Evolutionary conservation across 1,140 invertebrate species (phyloP).

Genomic region (Nilaparvata lugens): DNA sequence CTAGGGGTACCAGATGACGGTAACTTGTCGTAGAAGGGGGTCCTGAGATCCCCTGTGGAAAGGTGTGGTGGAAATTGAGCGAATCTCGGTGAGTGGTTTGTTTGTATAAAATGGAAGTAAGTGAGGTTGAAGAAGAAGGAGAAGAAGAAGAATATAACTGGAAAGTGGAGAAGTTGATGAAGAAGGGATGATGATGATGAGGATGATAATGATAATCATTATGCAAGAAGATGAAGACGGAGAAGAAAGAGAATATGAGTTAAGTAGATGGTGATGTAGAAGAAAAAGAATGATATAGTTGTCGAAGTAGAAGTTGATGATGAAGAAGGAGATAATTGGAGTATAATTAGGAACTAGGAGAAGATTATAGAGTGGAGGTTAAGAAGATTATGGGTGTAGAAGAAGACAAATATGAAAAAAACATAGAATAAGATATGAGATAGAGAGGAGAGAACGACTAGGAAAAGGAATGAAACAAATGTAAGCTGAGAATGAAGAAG

Average conservation of each 20-base stretch:
- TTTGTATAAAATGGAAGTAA: neutral
- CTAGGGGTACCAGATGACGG: neutral
- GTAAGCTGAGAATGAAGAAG: too few species aligned
- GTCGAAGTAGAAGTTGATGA: neutral
- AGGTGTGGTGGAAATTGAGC: neutral
- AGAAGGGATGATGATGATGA: constrained; percentile 17
- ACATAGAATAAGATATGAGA: neutral
- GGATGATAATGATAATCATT: constrained; percentile 18
- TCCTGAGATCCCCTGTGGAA: neutral
- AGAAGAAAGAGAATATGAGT: neutral
- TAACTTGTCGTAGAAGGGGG: neutral
- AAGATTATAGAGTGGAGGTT: neutral
- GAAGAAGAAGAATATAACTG: neutral
- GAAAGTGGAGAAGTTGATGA: constrained; percentile 17
- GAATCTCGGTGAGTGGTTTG: neutral
- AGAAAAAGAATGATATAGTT: neutral
- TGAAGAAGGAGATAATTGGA: neutral
- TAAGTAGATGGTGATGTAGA: neutral
- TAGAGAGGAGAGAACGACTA: neutral
- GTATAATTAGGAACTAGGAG: too few species aligned
- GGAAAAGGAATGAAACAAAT: neutral
- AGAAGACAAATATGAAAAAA: neutral
- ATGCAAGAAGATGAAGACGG: constrained; percentile 13
- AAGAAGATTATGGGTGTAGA: neutral
- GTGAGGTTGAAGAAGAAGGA: neutral